A percentile compares a stretch with the other conserved stretches of the same genome.
phyloP scores from a whole-genome alignment of 2,113 vertebrate species.

The Perca schrenkii region DNA sequence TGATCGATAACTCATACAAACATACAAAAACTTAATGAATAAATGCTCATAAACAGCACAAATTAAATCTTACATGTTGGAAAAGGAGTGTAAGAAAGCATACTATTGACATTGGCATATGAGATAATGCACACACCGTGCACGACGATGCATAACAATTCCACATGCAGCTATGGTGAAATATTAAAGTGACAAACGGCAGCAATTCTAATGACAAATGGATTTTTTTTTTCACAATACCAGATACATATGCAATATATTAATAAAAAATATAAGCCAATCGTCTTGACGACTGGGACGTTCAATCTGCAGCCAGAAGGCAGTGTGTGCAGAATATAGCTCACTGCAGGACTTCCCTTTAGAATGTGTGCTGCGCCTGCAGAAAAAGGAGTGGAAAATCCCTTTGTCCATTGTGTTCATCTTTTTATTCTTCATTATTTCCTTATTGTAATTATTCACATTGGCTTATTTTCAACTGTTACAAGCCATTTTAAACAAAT shows the following conservation, averaged over 20 bases:
- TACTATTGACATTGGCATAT: background rate
- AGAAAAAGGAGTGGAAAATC: background rate
- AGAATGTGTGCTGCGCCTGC: background rate
- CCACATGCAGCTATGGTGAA: background rate
- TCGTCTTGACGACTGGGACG: background rate
- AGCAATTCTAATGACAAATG: background rate
- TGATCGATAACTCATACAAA: too few species aligned
- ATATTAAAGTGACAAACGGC: conserved; percentile 1
- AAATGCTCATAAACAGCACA: too few species aligned
- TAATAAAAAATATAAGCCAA: background rate
- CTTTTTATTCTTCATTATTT: background rate
- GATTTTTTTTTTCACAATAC: background rate
- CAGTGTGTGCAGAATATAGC: background rate
- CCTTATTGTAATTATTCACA: background rate
- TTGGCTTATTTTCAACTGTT: background rate
- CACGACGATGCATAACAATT: background rate
- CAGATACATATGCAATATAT: background rate
- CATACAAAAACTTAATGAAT: too few species aligned
- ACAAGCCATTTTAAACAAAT: background rate
- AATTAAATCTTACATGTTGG: too few species aligned
- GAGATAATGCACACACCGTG: background rate
- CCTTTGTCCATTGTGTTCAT: background rate
- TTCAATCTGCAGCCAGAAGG: background rate
- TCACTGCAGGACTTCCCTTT: background rate
- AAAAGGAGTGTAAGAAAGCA: too few species aligned